Percentiles rank a stretch among this genome's conserved stretches.
Conservation (phyloP, 2,888 invertebrate species). For the Rutpela maculata region DNA sequence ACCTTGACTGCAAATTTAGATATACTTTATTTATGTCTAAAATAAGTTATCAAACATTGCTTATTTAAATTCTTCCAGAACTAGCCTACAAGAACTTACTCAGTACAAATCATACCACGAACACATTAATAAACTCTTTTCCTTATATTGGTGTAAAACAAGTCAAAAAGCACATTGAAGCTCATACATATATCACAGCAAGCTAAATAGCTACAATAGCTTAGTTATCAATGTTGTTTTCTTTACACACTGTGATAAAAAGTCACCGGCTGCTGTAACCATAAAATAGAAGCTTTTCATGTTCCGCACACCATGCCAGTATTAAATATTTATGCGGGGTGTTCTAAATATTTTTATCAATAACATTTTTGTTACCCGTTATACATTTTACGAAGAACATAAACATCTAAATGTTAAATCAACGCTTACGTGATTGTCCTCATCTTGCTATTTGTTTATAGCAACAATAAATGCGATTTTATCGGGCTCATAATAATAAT, state of each 20-base stretch:
- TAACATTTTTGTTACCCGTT: not conserved
- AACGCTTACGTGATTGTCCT: not conserved
- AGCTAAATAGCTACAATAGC: constrained; percentile 30
- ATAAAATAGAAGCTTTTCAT: constrained; percentile 49
- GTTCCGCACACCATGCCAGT: constrained; percentile 45
- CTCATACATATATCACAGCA: constrained; percentile 12
- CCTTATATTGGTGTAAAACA: not conserved
- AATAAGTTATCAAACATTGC: no score
- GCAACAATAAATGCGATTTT: not conserved
- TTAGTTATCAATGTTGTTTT: constrained; percentile 34
- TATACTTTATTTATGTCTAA: no score
- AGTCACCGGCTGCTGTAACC: constrained; percentile 40
- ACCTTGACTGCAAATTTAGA: no score
- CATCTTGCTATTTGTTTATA: not conserved
- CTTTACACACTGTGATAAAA: constrained; percentile 25
- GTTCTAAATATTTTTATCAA: constrained; percentile 20
- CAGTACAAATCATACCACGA: not conserved
- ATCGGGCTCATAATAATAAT: no score
- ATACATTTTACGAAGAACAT: not conserved
- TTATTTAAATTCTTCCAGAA: no score
- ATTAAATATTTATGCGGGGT: constrained; percentile 31
- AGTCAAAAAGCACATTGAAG: constrained; percentile 5
- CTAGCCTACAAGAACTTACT: not conserved
- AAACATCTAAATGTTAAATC: not conserved
- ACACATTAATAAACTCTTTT: not conserved